These are phyloP conservation scores for Neopelma chrysocephalum DNA, from an alignment of 2,797 vertebrate genomes.

Conservation along the genomic window DNA sequence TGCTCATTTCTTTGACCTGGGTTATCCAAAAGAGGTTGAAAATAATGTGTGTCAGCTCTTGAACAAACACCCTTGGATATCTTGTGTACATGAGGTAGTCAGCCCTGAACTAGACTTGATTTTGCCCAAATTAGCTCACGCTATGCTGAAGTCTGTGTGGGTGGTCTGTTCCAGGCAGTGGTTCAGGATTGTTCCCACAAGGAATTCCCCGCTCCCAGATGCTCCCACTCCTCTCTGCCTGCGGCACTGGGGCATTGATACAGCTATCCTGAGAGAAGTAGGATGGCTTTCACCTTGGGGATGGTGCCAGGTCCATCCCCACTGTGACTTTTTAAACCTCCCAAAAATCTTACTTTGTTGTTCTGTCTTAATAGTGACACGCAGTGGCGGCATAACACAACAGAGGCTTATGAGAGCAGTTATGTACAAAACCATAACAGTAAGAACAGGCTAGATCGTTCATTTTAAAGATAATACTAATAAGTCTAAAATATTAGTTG, in stretches of 20 bases:
- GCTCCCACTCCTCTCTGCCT: not conserved
- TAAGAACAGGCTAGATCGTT: not conserved
- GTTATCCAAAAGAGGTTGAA: not conserved
- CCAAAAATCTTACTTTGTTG: not conserved
- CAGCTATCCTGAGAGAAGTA: fast-evolving
- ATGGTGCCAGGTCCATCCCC: not conserved
- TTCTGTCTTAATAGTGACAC: slow-evolving; percentile 47
- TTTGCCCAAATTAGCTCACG: not conserved
- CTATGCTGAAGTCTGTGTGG: not conserved
- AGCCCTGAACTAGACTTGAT: not conserved
- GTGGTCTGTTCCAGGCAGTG: not conserved
- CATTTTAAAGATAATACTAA: not conserved
- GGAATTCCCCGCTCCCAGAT: not conserved
- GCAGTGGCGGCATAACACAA: not conserved
- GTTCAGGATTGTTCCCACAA: not conserved
- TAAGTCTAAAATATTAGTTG: not conserved
- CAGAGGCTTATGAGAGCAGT: not conserved
- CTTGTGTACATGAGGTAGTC: not conserved
- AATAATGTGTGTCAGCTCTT: not conserved
- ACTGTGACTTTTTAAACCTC: not conserved
- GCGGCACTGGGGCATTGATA: fast-evolving
- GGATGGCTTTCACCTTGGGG: not conserved
- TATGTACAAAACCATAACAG: not conserved
- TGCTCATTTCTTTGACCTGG: not conserved
- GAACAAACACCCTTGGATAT: not conserved